Conservation (phyloP, 2,113 vertebrate genomes). For the Murina feae region DNA sequence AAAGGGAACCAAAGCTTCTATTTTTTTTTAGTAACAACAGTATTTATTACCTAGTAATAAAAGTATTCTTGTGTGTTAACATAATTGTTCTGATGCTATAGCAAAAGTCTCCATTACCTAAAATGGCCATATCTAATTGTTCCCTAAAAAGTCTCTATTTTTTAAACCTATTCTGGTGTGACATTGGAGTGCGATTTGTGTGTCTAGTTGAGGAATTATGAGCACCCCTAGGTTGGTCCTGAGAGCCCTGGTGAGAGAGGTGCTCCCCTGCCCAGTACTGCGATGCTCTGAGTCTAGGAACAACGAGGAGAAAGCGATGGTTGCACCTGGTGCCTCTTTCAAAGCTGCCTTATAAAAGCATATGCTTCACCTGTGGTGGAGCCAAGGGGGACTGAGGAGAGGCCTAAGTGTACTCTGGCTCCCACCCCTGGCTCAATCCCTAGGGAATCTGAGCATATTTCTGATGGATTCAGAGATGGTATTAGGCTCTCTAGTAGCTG, state of each 20-base stretch:
- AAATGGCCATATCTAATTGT: background rate
- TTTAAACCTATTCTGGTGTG: background rate
- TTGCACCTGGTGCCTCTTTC: background rate
- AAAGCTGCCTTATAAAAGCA: constrained; percentile 1
- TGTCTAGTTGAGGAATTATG: background rate
- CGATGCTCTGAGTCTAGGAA: background rate
- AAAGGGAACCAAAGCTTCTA: background rate
- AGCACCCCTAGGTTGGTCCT: background rate
- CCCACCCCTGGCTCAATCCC: background rate
- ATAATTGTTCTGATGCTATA: background rate
- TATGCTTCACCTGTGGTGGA: background rate
- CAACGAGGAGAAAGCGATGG: background rate
- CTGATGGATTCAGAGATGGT: background rate
- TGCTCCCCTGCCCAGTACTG: background rate
- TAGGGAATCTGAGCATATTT: background rate
- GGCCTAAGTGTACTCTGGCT: background rate
- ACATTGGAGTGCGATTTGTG: background rate
- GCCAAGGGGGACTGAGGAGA: background rate
- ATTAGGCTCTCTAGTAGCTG: background rate
- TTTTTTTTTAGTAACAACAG: background rate
- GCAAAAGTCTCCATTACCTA: constrained; percentile 5
- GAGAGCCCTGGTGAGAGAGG: background rate
- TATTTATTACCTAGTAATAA: constrained; percentile 7
- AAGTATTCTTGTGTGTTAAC: background rate
- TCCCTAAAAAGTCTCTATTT: background rate